phyloP scores from a whole-genome alignment of 2,113 vertebrate genomes.

The Coregonus clupeaformis region DNA sequence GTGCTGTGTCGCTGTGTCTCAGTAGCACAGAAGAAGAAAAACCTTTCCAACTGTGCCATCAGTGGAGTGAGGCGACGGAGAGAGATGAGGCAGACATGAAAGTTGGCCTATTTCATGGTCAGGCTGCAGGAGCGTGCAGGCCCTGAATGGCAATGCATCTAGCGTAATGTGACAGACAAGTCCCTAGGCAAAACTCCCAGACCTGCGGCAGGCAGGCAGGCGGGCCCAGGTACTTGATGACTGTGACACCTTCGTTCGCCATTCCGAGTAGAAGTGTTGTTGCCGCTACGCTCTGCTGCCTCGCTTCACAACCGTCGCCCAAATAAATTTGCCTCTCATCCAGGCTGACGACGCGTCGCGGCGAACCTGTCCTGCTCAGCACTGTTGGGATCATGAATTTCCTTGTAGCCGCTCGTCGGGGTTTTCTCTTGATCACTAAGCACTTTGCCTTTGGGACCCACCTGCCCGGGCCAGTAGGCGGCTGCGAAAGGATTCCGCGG shows the following conservation, averaged over 20 bases:
- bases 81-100: conserved; percentile 76
- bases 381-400: conserved; percentile 76
- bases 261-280: conserved; percentile 72
- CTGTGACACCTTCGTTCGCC: conserved; percentile 78
- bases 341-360: conserved; percentile 66
- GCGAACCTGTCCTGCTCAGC: conserved; percentile 74
- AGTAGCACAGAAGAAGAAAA: conserved; percentile 34
- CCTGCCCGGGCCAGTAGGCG: conserved; percentile 40
- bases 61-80: conserved; percentile 65
- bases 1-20: conserved; percentile 51
- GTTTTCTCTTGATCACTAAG: conserved; percentile 69
- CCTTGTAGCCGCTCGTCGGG: conserved; percentile 74
- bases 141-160: conserved; percentile 80
- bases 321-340: conserved; percentile 77
- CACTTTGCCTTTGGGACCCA: conserved; percentile 29
- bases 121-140: conserved; percentile 70
- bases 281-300: conserved; percentile 73
- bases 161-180: conserved; percentile 81
- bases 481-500: conserved; percentile 54
- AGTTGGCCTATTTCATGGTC: conserved; percentile 83
- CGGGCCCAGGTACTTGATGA: conserved; percentile 79
- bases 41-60: conserved; percentile 68
- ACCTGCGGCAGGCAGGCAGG: conserved; percentile 64
- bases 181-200: conserved; percentile 76
- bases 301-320: conserved; percentile 68